Evolutionary conservation across 2,888 invertebrate genomes (phyloP), one percentile per base, ranked within the genome.

Genomic region (Herminia tarsipennalis): DNA sequence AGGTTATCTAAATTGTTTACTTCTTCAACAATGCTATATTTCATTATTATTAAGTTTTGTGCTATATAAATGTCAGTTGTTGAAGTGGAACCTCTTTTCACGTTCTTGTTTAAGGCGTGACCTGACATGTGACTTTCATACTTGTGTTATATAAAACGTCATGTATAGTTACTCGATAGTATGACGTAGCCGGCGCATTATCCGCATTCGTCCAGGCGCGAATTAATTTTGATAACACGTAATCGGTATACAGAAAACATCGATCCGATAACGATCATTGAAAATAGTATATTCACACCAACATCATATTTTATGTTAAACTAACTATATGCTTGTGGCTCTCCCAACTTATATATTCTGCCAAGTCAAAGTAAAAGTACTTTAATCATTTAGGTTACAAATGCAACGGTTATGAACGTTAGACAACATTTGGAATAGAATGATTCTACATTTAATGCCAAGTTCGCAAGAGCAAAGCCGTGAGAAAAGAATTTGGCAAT

Each of bases 1-100:
- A 45, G 56, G 80, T 80, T 79, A 82, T 81, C 81, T 21, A 37
- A 53, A 43, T 46, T 63, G 67, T 62, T 63, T 63, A 57, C 54
- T 30, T 18, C 12, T 29, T 39, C 34, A 47, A 61, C 30, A 65
- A 56, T 41, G 29, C n/a, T n/a, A n/a, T n/a, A n/a, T n/a, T n/a
- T n/a, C n/a, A n/a, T n/a, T n/a, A n/a, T n/a, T n/a, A n/a, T n/a
- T n/a, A n/a, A n/a, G n/a, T n/a, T n/a, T n/a, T 21, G 8, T 10
- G 12, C 20, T 1, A 2, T 2, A 21, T 21, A 6, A 21, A n/a
- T 36, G 2, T 6, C 53, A 18, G 54, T 59, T 46, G 25, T 27
- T 37, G 42, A 60, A 43, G 39, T 61, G 42, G n/a, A n/a, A n/a
- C n/a, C n/a, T 8, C 10, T 12, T n/a, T 21, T 17, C 22, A 14